Base-by-base conservation (phyloP, 35 echinoderm and acorn worm genomes). In the Apostichopus japonicus region DNA sequence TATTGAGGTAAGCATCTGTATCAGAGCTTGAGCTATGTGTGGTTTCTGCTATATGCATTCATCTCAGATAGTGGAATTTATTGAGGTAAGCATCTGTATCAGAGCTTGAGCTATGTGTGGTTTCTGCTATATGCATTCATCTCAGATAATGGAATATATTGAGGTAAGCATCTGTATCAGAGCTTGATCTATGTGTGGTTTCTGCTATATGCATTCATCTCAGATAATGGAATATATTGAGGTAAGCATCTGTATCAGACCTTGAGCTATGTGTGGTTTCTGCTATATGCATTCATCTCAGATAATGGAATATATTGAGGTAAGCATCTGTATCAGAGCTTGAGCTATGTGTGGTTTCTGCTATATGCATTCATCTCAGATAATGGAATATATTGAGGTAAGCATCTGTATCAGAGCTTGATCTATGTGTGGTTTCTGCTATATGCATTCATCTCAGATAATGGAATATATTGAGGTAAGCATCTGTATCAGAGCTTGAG, bases 311-410 rank as follows among this genome's bases (percentile, higher is more conserved):
- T 98, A 96, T 90, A 96, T 98, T 56, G 86, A 98, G 97, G 97
- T 98, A 92, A 77, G 87, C 33, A 77, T 9, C 65, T 24, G 8
- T 23, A 17, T 8, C 77, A 24, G 77, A 11, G 33, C 8, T 17
- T 23, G 8, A 23, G 21, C 17, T 78, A 17, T 78, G 21, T 78
- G 77, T 78, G 77, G 33, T 78, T 24, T 78, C 33, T 33, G 97
- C 15, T 96, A 93, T 91, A 92, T 82, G 23, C 90, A 79, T 71
- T 91, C 93, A 80, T 19, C 86, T 44, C 80, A 91, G 27, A 84
- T 98, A 44, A 90, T 87, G 21, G 92, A 95, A 77, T 98, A 96
- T 90, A 96, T 98, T 56, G 86, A 98, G 97, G 97, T 98, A 92
- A 77, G 87, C 33, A 77, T 9, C 65, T 24, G 8, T 23, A 17